A percentile compares a stretch with the other conserved stretches of the same genome.
These are phyloP conservation scores for Heliconius ismenius DNA, from an alignment of 2,888 invertebrate genomes.

Conservation along the genomic window DNA sequence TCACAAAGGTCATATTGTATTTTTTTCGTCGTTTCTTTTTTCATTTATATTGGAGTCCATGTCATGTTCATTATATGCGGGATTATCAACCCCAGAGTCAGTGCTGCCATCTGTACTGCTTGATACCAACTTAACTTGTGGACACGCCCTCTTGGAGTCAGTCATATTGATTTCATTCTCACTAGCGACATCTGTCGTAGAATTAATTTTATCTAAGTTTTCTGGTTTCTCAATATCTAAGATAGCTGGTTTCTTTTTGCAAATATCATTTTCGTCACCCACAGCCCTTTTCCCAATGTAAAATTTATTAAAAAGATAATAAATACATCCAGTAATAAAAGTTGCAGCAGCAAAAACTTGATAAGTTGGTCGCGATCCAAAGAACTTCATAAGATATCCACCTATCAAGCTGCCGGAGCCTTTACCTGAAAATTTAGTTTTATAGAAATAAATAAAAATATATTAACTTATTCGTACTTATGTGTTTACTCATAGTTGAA, in stretches of 20 bases:
- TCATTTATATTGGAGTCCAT: slow-evolving; percentile 47
- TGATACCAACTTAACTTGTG: slow-evolving; percentile 53
- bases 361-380: slow-evolving; percentile 87
- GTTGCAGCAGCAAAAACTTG: slow-evolving; percentile 85
- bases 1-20: slow-evolving; percentile 48
- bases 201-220: slow-evolving; percentile 48
- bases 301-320: slow-evolving; percentile 85
- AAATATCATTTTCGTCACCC: slow-evolving; percentile 80
- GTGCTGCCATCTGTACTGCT: slow-evolving; percentile 74
- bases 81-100: slow-evolving; percentile 76
- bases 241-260: slow-evolving; percentile 77
- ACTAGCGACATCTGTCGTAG: slow-evolving; percentile 60
- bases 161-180: slow-evolving; percentile 49
- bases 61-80: slow-evolving; percentile 69
- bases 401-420: slow-evolving; percentile 89
- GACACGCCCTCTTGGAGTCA: slow-evolving; percentile 48
- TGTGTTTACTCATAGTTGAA: too few species aligned
- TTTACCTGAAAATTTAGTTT: slow-evolving; percentile 79
- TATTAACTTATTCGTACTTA: not conserved
- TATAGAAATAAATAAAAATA: not conserved
- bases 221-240: slow-evolving; percentile 66
- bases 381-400: slow-evolving; percentile 87
- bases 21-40: slow-evolving; percentile 57
- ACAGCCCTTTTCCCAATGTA: slow-evolving; percentile 83
- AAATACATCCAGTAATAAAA: slow-evolving; percentile 84